Percentiles rank a stretch among this genome's conserved stretches.
Conservation (phyloP, 2,888 invertebrate genomes). For the Pachycephus smyrnensis region DNA sequence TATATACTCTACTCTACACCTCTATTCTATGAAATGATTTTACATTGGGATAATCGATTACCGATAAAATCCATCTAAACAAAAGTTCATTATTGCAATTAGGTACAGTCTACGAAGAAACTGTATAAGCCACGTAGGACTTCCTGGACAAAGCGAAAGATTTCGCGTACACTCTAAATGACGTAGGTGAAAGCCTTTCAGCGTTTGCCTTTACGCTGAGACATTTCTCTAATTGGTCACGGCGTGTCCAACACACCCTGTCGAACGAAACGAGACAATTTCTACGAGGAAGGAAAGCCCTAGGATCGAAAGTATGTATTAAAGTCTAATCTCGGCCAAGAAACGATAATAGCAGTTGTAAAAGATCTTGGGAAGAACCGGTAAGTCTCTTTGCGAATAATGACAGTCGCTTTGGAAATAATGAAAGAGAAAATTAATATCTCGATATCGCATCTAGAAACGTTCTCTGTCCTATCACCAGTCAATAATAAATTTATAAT, state of each 20-base stretch:
- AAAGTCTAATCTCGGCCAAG: conserved; percentile 15
- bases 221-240: not conserved
- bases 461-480: not conserved
- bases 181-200: not conserved
- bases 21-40: too few species aligned
- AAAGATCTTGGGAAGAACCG: conserved; percentile 11
- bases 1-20: too few species aligned
- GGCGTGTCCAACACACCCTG: not conserved
- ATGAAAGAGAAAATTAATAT: conserved; percentile 41
- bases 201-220: not conserved
- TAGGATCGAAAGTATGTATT: conserved; percentile 6
- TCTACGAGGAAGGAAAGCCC: not conserved
- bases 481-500: not conserved
- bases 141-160: not conserved
- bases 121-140: not conserved
- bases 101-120: not conserved
- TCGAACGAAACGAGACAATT: not conserved
- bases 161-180: not conserved
- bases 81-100: not conserved
- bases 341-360: not conserved
- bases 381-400: conserved; percentile 40
- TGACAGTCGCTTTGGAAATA: conserved; percentile 36
- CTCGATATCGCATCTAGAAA: not conserved
- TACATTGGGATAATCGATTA: too few species aligned
- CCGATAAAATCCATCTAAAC: not conserved